These are phyloP conservation scores for Shinisaurus crocodilurus DNA, from an alignment of 2,113 vertebrate genomes.

Conservation along the genomic window DNA sequence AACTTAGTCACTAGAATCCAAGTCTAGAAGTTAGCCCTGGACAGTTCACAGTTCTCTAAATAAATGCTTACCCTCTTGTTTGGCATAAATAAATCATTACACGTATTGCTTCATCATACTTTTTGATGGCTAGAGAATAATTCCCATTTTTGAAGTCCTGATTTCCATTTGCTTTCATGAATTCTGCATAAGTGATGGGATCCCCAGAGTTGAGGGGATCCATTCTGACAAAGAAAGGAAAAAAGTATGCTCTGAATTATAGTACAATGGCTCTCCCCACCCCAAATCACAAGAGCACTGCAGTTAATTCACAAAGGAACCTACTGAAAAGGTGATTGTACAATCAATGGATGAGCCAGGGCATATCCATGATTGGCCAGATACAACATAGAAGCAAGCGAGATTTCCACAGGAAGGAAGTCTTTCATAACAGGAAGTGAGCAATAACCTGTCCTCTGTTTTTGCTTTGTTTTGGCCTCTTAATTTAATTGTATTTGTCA, in stretches of 20 bases:
- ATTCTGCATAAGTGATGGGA: conserved; percentile 15
- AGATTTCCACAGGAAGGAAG: not conserved
- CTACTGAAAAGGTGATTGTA: not conserved
- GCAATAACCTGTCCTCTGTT: not conserved
- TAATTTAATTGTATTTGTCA: not conserved
- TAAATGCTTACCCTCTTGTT: conserved; percentile 30
- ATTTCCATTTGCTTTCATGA: conserved; percentile 63
- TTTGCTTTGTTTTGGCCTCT: not conserved
- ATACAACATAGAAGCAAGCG: not conserved
- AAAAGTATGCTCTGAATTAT: not conserved
- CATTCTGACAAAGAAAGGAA: conserved; percentile 41
- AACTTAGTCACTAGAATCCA: not conserved
- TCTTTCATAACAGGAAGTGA: not conserved
- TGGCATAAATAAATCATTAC: conserved; percentile 26
- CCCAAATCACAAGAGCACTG: not conserved
- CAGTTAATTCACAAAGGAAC: not conserved
- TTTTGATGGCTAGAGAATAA: conserved; percentile 64
- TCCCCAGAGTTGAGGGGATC: conserved; percentile 15
- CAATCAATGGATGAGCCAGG: no score
- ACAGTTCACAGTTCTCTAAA: not conserved
- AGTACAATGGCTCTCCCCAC: not conserved
- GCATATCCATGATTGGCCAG: not conserved
- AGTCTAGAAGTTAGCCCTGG: not conserved
- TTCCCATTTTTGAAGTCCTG: conserved; percentile 59
- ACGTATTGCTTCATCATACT: conserved; percentile 65